These are phyloP conservation scores for Tetragonula clypearis DNA, from an alignment of 1,140 invertebrate species.

Conservation along the genomic window DNA sequence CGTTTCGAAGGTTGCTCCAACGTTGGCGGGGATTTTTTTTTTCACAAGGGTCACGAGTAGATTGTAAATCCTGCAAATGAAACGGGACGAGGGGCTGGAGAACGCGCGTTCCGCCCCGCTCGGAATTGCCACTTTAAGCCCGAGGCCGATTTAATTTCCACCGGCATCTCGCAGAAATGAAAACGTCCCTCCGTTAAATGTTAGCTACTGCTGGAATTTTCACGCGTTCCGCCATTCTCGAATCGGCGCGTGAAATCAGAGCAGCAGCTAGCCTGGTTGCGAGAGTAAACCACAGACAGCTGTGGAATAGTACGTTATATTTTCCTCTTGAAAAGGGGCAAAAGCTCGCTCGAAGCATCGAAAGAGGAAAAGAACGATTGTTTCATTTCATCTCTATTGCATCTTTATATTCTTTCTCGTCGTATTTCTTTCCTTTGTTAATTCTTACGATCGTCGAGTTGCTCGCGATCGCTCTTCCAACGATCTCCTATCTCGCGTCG, in stretches of 20 bases:
- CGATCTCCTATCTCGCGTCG: background rate
- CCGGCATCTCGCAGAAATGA: slow-evolving; percentile 17
- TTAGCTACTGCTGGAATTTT: background rate
- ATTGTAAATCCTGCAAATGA: slow-evolving; percentile 21
- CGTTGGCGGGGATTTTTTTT: background rate
- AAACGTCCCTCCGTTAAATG: background rate
- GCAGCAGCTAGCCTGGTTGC: too few relatives aligned
- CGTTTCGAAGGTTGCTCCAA: too few relatives aligned
- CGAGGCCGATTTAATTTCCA: slow-evolving; percentile 38
- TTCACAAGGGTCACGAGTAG: background rate
- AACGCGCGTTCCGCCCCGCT: background rate
- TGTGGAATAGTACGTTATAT: too few relatives aligned
- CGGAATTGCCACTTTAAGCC: slow-evolving; percentile 38
- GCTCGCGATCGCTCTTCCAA: too few relatives aligned
- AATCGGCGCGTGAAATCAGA: background rate
- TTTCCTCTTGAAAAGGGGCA: too few relatives aligned
- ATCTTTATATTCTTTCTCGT: too few relatives aligned
- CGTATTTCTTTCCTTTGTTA: too few relatives aligned
- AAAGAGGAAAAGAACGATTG: too few relatives aligned
- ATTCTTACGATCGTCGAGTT: too few relatives aligned
- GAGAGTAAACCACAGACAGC: too few relatives aligned
- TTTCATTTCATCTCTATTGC: too few relatives aligned
- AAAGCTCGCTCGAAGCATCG: too few relatives aligned
- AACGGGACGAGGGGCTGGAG: slow-evolving; percentile 10
- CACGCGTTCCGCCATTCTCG: background rate